Evolutionary conservation across 2,113 vertebrate species (phyloP).

Genomic region (Malaclemys terrapin): DNA sequence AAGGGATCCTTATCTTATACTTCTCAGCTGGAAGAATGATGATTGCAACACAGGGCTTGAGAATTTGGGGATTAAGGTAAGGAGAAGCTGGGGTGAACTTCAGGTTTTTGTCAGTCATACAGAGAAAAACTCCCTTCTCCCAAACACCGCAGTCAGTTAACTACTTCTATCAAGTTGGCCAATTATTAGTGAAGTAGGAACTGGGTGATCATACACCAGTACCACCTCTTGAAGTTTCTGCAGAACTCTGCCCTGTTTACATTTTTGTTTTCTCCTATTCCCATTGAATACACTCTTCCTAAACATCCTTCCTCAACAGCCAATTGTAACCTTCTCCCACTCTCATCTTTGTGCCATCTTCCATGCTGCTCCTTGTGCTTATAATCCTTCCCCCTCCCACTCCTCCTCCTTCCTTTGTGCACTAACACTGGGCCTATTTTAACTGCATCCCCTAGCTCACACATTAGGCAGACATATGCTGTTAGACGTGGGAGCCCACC

Average conservation of each 20-base stretch:
- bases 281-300: neutral
- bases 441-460: too few species aligned
- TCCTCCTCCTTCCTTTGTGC: too few species aligned
- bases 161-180: too few species aligned
- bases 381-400: neutral
- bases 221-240: too few species aligned
- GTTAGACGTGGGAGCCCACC: neutral
- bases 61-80: rapidly evolving
- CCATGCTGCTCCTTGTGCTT: neutral
- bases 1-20: neutral
- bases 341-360: neutral
- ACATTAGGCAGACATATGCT: neutral
- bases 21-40: neutral
- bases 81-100: neutral
- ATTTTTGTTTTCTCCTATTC: neutral
- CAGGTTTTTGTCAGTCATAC: neutral
- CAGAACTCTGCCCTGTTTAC: neutral
- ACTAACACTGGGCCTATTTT: too few species aligned
- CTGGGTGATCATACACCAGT: too few species aligned
- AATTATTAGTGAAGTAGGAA: too few species aligned
- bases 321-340: neutral
- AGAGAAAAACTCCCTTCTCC: too few species aligned
- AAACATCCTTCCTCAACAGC: neutral
- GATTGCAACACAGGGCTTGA: neutral
- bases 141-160: too few species aligned